phyloP scores from a whole-genome alignment of 2,113 vertebrate species.

The Pachypanchax playfairii region DNA sequence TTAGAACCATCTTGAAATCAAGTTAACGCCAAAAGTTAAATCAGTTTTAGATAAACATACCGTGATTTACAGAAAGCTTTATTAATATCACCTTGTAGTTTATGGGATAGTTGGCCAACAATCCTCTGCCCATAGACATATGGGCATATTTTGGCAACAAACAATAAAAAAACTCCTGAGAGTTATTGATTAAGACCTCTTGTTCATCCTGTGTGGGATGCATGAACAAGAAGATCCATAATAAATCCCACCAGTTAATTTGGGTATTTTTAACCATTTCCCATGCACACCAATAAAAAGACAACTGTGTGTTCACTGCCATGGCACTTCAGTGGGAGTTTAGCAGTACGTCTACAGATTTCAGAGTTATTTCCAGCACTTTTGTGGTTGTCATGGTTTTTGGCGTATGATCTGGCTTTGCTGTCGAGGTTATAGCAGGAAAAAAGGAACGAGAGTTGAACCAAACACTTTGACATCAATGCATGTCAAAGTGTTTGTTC shows the following conservation, averaged over 20 bases:
- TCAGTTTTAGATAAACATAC: too few relatives aligned
- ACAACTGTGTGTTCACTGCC: background rate
- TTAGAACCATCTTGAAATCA: too few relatives aligned
- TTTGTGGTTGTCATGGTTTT: background rate
- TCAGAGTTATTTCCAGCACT: background rate
- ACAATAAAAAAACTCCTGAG: background rate
- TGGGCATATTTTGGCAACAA: too few relatives aligned
- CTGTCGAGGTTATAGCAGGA: background rate
- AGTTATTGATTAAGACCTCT: constrained; percentile 1
- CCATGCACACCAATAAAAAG: background rate
- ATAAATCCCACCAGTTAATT: constrained; percentile 10
- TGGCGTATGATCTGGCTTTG: background rate
- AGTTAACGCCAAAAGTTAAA: too few relatives aligned
- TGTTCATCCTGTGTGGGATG: constrained; percentile 2
- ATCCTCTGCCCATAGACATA: too few relatives aligned
- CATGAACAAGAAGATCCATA: constrained; percentile 4
- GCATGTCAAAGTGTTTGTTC: background rate
- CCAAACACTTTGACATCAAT: background rate
- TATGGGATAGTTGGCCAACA: too few relatives aligned
- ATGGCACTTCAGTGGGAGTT: background rate
- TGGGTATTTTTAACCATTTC: constrained; percentile 2
- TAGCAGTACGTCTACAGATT: background rate
- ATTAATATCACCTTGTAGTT: too few relatives aligned
- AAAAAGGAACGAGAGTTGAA: background rate
- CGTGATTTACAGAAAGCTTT: too few relatives aligned